Conservation (phyloP, 1,140 invertebrate genomes). For the Caenorhabditis inopinata region DNA sequence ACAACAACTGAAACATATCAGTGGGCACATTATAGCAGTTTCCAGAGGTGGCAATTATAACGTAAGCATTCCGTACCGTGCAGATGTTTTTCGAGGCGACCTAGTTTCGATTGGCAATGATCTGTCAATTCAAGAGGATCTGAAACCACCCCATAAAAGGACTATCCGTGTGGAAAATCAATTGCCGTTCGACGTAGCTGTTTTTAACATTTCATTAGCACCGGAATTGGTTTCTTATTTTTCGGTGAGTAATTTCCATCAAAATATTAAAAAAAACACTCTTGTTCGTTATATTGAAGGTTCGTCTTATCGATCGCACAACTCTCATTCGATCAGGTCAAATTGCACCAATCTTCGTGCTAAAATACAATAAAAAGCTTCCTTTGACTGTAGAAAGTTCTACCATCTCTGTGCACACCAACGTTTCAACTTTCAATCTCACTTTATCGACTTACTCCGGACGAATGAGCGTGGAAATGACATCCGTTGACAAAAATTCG, state of each 20-base stretch:
- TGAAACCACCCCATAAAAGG: slow-evolving; percentile 63
- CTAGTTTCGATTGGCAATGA: slow-evolving; percentile 68
- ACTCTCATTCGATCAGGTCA: slow-evolving; percentile 73
- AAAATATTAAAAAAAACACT: too few relatives aligned
- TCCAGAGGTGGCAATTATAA: slow-evolving; percentile 46
- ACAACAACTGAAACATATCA: slow-evolving; percentile 38
- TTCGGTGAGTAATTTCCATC: slow-evolving; percentile 70
- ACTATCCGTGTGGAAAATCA: slow-evolving; percentile 74
- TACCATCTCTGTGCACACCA: slow-evolving; percentile 74
- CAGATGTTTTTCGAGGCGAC: slow-evolving; percentile 55
- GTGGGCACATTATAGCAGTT: slow-evolving; percentile 43
- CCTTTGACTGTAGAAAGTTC: slow-evolving; percentile 72
- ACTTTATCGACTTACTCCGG: slow-evolving; percentile 77
- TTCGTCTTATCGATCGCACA: slow-evolving; percentile 40
- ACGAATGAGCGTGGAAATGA: slow-evolving; percentile 71
- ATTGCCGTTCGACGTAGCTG: slow-evolving; percentile 74
- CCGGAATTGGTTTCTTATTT: slow-evolving; percentile 72
- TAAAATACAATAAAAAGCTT: slow-evolving; percentile 71
- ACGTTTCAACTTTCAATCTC: slow-evolving; percentile 75
- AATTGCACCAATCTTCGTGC: slow-evolving; percentile 71
- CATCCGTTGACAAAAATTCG: slow-evolving; percentile 70
- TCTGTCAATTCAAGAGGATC: slow-evolving; percentile 65
- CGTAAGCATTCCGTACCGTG: slow-evolving; percentile 41
- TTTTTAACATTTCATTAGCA: slow-evolving; percentile 75
- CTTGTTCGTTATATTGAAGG: too few relatives aligned